These are phyloP conservation scores for Spondyliosoma cantharus DNA, from an alignment of 2,797 vertebrate genomes.

Conservation along the genomic window DNA sequence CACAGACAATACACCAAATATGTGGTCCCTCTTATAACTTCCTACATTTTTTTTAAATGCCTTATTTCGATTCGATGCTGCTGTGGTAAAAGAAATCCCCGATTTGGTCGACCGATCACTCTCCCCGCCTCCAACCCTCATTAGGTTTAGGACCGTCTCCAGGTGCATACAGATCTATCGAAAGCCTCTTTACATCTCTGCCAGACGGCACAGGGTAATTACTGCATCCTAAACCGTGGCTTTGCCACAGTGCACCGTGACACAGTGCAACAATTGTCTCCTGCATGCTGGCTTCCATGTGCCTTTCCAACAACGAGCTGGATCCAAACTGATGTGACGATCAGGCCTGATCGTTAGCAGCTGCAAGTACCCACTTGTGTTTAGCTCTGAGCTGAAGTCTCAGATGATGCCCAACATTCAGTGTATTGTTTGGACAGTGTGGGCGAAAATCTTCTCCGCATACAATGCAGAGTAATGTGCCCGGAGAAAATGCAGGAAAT, in stretches of 20 bases:
- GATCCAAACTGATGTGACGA: conserved; percentile 34
- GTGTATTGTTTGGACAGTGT: neutral
- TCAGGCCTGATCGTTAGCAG: conserved; percentile 4
- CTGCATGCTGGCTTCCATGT: neutral
- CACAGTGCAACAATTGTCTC: conserved; percentile 31
- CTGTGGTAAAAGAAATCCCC: neutral
- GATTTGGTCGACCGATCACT: conserved; percentile 23
- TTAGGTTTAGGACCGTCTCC: conserved; percentile 55
- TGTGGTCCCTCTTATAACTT: neutral
- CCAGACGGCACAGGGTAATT: conserved; percentile 66
- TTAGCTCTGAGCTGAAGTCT: neutral
- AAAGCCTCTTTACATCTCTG: conserved; percentile 73
- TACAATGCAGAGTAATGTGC: neutral
- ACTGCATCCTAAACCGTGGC: conserved; percentile 62
- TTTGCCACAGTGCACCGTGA: conserved; percentile 47
- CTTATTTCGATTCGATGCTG: neutral
- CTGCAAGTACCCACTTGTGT: neutral
- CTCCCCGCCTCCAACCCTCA: conserved; percentile 41
- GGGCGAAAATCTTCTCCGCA: neutral
- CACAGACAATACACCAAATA: neutral
- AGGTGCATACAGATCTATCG: conserved; percentile 66
- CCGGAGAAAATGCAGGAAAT: neutral
- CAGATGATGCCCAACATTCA: neutral
- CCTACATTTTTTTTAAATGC: neutral
- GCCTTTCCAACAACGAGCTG: conserved; percentile 29